Evolutionary conservation across 2,797 vertebrate genomes (phyloP), one percentile per base, ranked within the genome.

Genomic region (Sciurus vulgaris): DNA sequence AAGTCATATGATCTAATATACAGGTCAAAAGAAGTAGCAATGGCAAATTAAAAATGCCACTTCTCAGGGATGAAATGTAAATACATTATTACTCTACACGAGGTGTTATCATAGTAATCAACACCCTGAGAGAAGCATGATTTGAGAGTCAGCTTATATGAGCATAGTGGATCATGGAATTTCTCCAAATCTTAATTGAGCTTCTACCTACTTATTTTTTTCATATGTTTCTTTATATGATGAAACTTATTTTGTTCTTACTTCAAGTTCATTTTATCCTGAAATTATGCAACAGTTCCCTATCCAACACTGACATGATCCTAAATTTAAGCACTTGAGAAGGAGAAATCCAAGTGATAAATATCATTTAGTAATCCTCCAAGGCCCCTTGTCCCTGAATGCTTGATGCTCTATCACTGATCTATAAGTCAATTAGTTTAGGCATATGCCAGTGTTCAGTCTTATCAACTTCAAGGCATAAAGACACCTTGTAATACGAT

Each of bases 321-420:
- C n/a, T 79, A 91, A 92, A 84, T 95, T 56, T 95, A 88, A 56
- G 83, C 38, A 94, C 44, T 82, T 95, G 7, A 51, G 47, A 93
- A 95, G 26, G 7, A 51, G 72, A 97, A 98, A 93, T 1, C 33
- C 76, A 95, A 73, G 72, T 88, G 95, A 97, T 91, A 96, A 98
- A 98, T 84, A 89, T 4, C 70, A 87, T 0, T 70, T 77, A 91
- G 38, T 44, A 90, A 96, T 61, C 11, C 20, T 41, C 35, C 90
- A 72, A 82, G 74, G 69, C 5, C 73, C 79, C 85, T 90, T 96
- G 92, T 93, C 54, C 82, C 56, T 18, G n/a, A 94, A 90, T 30
- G 33, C 51, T 72, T 94, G 63, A 82, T 89, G 73, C 65, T 30
- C 74, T 49, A 89, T 4, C 93, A 70, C 61, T 95, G 81, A 94